phyloP scores from a whole-genome alignment of 2,113 vertebrate species.

The Rhea americana region DNA sequence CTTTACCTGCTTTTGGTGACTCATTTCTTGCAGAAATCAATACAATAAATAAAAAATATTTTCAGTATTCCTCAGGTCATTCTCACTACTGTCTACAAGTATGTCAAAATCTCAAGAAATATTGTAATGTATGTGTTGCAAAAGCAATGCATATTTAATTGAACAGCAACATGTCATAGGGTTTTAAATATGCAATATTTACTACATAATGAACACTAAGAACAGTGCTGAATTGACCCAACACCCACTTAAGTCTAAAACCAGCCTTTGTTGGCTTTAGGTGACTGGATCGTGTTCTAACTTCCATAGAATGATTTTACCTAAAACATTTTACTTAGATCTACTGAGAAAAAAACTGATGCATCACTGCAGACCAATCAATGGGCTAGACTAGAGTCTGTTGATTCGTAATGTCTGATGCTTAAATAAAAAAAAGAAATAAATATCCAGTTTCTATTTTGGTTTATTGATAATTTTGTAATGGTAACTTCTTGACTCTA shows the following conservation, averaged over 20 bases:
- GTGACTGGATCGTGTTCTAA: not conserved
- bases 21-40: conserved; percentile 55
- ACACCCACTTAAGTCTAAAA: rapidly evolving
- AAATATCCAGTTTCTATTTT: not conserved
- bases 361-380: not conserved
- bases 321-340: not conserved
- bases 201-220: not conserved
- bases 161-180: not conserved
- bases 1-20: conserved; percentile 35
- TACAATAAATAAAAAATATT: conserved; percentile 3
- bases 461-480: not conserved
- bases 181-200: not conserved
- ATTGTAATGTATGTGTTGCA: not conserved
- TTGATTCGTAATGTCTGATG: not conserved
- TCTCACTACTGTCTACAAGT: not conserved
- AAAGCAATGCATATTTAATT: not conserved
- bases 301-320: not conserved
- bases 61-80: not conserved
- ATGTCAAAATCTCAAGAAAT: not conserved
- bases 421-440: not conserved
- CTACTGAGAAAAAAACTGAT: not conserved
- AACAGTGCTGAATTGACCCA: not conserved
- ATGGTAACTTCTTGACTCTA: not conserved
- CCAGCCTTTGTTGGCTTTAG: not conserved
- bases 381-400: not conserved